These are phyloP conservation scores for Dasysyrphus albostriatus DNA, from an alignment of 2,888 invertebrate genomes.

Conservation along the genomic window DNA sequence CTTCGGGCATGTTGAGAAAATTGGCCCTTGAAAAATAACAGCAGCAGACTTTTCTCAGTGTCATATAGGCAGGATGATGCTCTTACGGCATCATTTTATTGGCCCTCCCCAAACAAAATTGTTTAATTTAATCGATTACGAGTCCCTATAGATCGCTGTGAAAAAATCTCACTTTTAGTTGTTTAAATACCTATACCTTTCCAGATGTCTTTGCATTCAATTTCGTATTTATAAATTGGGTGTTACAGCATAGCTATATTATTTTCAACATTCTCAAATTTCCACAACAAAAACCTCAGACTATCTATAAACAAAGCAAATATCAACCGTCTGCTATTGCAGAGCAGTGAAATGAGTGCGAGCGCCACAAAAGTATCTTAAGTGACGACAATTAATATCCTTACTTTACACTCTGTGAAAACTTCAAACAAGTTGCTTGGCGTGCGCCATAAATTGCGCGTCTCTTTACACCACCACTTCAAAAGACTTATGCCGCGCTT, in stretches of 20 bases:
- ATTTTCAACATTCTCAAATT: slow-evolving; percentile 48
- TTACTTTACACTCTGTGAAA: slow-evolving; percentile 37
- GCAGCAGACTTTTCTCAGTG: too few species aligned
- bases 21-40: too few species aligned
- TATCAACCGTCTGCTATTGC: not conserved
- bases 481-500: slow-evolving; percentile 29
- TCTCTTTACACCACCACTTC: slow-evolving; percentile 67
- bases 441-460: slow-evolving; percentile 73
- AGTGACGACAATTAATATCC: slow-evolving; percentile 74
- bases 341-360: slow-evolving; percentile 34
- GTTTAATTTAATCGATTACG: too few species aligned
- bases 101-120: too few species aligned
- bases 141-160: not conserved
- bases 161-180: not conserved
- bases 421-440: slow-evolving; percentile 73
- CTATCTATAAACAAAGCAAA: not conserved
- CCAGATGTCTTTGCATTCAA: not conserved
- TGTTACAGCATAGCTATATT: not conserved
- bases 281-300: slow-evolving; percentile 22
- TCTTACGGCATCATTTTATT: too few species aligned
- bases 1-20: too few species aligned
- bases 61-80: too few species aligned
- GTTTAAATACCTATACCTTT: too few species aligned
- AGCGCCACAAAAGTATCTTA: slow-evolving; percentile 71
- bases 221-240: not conserved